These are phyloP conservation scores for Nycteola revayana DNA, from an alignment of 2,888 invertebrate species.

Conservation along the genomic window DNA sequence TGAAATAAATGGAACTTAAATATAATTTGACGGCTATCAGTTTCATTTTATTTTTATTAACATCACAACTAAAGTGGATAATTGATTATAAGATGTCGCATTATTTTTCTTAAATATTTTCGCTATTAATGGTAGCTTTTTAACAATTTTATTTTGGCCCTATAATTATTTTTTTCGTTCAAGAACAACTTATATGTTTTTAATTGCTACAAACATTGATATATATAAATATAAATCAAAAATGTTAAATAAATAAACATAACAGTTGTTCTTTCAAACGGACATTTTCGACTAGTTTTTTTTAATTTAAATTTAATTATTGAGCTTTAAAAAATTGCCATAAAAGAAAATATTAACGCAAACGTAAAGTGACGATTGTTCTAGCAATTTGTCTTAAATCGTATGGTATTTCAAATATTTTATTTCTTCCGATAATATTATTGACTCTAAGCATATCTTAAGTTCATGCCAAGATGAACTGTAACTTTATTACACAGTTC, in stretches of 20 bases:
- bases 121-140: slow-evolving; percentile 40
- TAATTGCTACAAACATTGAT: slow-evolving; percentile 22
- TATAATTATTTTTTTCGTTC: slow-evolving; percentile 29
- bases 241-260: too few species aligned
- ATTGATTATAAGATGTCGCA: slow-evolving; percentile 26
- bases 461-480: too few species aligned
- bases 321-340: slow-evolving; percentile 47
- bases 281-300: slow-evolving; percentile 34
- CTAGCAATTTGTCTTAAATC: too few species aligned
- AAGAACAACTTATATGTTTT: slow-evolving; percentile 29
- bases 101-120: slow-evolving; percentile 34
- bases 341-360: too few species aligned
- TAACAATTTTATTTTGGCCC: slow-evolving; percentile 40
- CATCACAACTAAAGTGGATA: not conserved
- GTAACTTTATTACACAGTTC: too few species aligned
- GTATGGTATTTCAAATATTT: too few species aligned
- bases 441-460: too few species aligned
- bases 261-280: slow-evolving; percentile 28
- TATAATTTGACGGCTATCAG: too few species aligned
- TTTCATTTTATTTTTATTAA: too few species aligned
- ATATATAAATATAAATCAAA: slow-evolving; percentile 12
- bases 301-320: slow-evolving; percentile 36
- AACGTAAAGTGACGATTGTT: too few species aligned
- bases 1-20: too few species aligned
- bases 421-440: too few species aligned